Conservation (phyloP, 2,797 vertebrate genomes). For the Notamacropus eugenii region DNA sequence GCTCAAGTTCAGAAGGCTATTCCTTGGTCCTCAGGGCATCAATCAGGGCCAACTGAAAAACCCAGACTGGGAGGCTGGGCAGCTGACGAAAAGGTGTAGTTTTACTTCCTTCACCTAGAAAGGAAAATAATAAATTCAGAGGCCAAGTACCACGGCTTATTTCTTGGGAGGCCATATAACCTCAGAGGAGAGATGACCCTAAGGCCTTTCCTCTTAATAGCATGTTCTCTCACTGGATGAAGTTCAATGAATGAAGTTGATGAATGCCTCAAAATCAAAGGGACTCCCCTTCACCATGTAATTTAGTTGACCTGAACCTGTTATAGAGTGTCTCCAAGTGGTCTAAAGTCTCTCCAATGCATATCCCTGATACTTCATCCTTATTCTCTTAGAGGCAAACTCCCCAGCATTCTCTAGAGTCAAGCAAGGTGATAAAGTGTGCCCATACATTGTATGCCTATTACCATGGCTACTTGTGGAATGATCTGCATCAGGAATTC, state of each 20-base stretch:
- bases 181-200: background rate
- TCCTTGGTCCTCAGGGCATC: background rate
- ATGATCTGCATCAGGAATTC: background rate
- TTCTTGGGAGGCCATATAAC: background rate
- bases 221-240: background rate
- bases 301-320: background rate
- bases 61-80: background rate
- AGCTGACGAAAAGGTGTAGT: background rate
- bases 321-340: background rate
- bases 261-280: background rate
- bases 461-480: background rate
- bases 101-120: background rate
- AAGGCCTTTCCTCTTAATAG: background rate
- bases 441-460: background rate
- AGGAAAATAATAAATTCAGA: background rate
- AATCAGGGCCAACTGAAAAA: background rate
- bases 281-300: background rate
- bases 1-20: background rate
- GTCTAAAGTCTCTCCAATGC: background rate
- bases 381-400: background rate
- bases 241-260: background rate
- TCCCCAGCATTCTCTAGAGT: background rate
- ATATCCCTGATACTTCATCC: background rate
- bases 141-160: background rate
- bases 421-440: background rate